Evolutionary conservation across 2,797 vertebrate species (phyloP), one percentile per base, ranked within the genome.

Genomic region (Crypturellus tataupa): DNA sequence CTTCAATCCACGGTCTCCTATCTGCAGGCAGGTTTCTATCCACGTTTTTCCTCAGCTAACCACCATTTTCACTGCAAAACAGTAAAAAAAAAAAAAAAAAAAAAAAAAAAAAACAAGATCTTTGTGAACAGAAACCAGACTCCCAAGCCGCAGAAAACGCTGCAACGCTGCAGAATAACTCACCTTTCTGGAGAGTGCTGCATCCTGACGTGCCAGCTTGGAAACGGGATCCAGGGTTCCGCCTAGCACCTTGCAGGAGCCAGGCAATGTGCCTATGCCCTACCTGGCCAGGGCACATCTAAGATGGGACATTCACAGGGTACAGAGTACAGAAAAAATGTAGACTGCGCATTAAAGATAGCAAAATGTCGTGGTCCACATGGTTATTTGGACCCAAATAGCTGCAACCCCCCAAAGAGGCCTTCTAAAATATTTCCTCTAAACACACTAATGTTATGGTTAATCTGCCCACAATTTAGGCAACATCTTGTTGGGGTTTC

Each of bases 401-500:
- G 23, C 8, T 65, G 3, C 1, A 58, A 31, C 25, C n/a, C 46
- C 33, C 11, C 27, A 39, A 53, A 42, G 4, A 72, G 31, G 4
- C 14, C 33, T 40, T n/a, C 31, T 37, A 25, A 68, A 58, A n/a
- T 10, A 6, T 49, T 62, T 18, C 33, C 40, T 70, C 18, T 42
- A 9, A 71, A 68, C 1, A 17, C 19, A 59, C 2, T 5, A n/a
- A 21, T 10, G 16, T 5, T 42, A 9, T 2, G 8, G 7, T 37
- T 72, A 33, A 53, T 49, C 3, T 46, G 37, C 12, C 17, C n/a
- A 51, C 17, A 44, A 2, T 1, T 27, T 12, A 18, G 12, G 7
- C 21, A 73, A 14, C 3, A 8, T 31, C 24, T 5, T 39, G 24
- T 16, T 75, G 18, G 6, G 2, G 18, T 71, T 88, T 75, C 58